Conservation (phyloP, 1,140 invertebrate genomes). For the Leucophenga varia region DNA sequence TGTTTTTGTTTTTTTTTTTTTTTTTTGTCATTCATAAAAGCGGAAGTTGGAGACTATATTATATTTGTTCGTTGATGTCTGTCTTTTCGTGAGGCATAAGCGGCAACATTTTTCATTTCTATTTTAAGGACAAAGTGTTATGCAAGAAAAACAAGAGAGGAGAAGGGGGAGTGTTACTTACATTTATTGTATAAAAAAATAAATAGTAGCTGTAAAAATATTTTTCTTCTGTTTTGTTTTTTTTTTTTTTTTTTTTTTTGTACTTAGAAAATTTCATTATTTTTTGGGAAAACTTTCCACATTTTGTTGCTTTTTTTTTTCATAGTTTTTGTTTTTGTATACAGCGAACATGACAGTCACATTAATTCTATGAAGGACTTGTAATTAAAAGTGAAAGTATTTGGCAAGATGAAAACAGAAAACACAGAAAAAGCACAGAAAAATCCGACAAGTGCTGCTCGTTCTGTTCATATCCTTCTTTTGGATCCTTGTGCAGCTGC, state of each 20-base stretch:
- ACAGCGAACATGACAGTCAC: conserved; percentile 48
- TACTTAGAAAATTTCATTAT: no score
- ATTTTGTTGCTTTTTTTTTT: background rate
- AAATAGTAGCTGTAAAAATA: no score
- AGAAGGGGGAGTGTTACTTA: no score
- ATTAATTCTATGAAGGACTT: conserved; percentile 33
- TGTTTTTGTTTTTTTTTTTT: conserved; percentile 8
- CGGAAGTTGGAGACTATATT: no score
- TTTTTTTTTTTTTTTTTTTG: background rate
- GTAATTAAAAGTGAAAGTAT: conserved; percentile 52
- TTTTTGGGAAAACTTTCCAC: background rate
- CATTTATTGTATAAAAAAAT: no score
- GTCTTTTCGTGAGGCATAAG: no score
- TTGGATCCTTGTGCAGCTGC: background rate
- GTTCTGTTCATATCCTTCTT: background rate
- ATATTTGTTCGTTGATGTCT: no score
- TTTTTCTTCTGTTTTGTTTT: background rate
- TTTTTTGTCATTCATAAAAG: no score
- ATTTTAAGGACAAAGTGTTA: no score
- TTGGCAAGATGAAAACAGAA: conserved; percentile 21
- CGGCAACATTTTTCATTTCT: no score
- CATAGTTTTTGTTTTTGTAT: conserved; percentile 22
- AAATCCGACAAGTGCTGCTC: no score
- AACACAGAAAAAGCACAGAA: conserved; percentile 3
- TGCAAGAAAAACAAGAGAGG: no score